Conservation (phyloP, 2,797 vertebrate genomes). For the Neosilurus hyrtlii region DNA sequence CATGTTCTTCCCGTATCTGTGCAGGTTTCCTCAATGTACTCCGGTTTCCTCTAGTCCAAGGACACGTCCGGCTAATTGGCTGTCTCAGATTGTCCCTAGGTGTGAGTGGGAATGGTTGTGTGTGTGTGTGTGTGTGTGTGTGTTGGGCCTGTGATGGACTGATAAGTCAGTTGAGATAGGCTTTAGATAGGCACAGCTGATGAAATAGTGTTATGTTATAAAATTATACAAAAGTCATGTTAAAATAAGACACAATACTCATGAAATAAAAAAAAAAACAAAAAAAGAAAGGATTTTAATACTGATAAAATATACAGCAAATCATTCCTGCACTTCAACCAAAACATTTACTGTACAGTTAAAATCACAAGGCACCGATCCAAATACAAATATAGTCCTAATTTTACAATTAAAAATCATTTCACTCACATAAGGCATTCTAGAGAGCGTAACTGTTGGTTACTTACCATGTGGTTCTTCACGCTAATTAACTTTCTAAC, state of each 20-base stretch:
- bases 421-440: constrained; percentile 2
- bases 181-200: too few relatives aligned
- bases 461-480: not conserved
- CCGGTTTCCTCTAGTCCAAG: too few relatives aligned
- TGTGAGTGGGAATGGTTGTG: too few relatives aligned
- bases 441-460: not conserved
- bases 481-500: not conserved
- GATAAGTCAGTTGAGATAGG: too few relatives aligned
- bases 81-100: too few relatives aligned
- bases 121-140: too few relatives aligned
- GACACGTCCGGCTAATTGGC: too few relatives aligned
- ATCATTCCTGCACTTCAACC: constrained; percentile 59
- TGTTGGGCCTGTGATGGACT: too few relatives aligned
- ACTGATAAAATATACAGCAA: constrained; percentile 64
- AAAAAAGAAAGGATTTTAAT: constrained; percentile 65
- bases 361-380: constrained; percentile 34
- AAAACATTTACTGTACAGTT: constrained; percentile 49
- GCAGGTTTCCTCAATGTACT: too few relatives aligned
- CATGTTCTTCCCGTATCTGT: too few relatives aligned
- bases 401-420: not conserved
- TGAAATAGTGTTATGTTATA: too few relatives aligned
- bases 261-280: constrained; percentile 11
- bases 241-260: not conserved
- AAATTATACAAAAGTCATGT: not conserved
- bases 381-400: constrained; percentile 28